Conservation (phyloP, 1,140 invertebrate genomes). For the Atta cephalotes region DNA sequence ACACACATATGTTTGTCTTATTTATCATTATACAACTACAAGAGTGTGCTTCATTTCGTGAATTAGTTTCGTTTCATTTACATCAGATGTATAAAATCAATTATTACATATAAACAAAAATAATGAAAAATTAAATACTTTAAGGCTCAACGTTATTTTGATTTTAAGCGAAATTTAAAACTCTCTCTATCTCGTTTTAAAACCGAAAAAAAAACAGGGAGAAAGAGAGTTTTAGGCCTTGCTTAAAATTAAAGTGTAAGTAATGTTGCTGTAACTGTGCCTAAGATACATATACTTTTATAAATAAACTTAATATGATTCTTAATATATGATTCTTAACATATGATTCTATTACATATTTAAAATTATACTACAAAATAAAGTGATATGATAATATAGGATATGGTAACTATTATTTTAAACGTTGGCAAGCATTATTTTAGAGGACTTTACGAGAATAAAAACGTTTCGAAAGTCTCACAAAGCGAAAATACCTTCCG, state of each 20-base stretch:
- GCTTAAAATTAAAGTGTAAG: too few relatives aligned
- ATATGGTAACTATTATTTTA: neutral
- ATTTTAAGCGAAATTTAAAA: too few relatives aligned
- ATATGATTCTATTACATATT: neutral
- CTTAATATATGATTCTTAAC: too few relatives aligned
- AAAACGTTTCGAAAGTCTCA: neutral
- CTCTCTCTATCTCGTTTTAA: too few relatives aligned
- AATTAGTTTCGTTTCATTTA: constrained; percentile 15
- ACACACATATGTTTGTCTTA: constrained; percentile 27
- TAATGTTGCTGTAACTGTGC: too few relatives aligned
- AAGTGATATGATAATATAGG: neutral
- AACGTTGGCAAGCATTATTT: neutral
- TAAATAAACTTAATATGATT: neutral
- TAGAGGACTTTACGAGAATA: neutral
- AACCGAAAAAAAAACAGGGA: too few relatives aligned
- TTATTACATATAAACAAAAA: neutral
- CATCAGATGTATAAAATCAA: neutral
- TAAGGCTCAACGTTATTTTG: neutral
- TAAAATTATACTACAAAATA: neutral
- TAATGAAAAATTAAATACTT: neutral
- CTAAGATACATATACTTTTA: neutral
- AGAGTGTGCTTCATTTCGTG: constrained; percentile 11
- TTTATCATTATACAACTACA: constrained; percentile 28
- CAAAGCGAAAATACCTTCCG: constrained; percentile 1
- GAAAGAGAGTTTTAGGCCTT: too few relatives aligned